These are phyloP conservation scores for Melanerpes aurifrons DNA, from an alignment of 2,113 vertebrate genomes.

Conservation along the genomic window DNA sequence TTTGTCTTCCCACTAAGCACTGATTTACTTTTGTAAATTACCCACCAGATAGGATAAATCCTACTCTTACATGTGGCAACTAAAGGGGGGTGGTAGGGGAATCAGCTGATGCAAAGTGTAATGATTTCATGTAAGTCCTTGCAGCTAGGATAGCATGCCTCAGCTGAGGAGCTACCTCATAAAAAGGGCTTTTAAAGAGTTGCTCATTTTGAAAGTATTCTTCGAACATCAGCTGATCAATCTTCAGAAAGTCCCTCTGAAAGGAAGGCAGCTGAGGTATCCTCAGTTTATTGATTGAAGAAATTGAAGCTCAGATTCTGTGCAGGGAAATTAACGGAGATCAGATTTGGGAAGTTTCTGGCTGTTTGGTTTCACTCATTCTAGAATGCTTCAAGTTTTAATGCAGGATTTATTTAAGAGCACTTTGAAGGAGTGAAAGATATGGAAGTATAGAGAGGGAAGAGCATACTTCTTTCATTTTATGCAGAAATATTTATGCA, in stretches of 20 bases:
- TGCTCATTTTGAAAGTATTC: background rate
- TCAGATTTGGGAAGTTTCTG: background rate
- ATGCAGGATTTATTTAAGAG: background rate
- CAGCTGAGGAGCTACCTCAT: background rate
- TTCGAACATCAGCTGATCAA: background rate
- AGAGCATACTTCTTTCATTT: background rate
- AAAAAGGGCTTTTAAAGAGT: background rate
- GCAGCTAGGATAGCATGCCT: rapidly evolving
- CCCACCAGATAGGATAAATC: background rate
- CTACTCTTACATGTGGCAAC: rapidly evolving
- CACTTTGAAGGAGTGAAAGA: background rate
- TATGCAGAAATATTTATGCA: background rate
- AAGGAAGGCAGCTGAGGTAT: background rate
- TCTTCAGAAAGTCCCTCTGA: background rate
- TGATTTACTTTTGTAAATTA: background rate
- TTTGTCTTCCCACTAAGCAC: background rate
- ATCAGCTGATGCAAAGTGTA: rapidly evolving
- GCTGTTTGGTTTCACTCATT: rapidly evolving
- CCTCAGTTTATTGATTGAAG: background rate
- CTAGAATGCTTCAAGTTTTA: too few species aligned
- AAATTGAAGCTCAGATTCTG: background rate
- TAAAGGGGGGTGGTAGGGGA: background rate
- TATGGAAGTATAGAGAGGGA: background rate
- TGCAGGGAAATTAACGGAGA: background rate
- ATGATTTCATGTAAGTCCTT: rapidly evolving